A percentile compares a stretch with the other conserved stretches of the same genome.
phyloP scores from a whole-genome alignment of 1,140 invertebrate species.

The Andrena cerasifolii region DNA sequence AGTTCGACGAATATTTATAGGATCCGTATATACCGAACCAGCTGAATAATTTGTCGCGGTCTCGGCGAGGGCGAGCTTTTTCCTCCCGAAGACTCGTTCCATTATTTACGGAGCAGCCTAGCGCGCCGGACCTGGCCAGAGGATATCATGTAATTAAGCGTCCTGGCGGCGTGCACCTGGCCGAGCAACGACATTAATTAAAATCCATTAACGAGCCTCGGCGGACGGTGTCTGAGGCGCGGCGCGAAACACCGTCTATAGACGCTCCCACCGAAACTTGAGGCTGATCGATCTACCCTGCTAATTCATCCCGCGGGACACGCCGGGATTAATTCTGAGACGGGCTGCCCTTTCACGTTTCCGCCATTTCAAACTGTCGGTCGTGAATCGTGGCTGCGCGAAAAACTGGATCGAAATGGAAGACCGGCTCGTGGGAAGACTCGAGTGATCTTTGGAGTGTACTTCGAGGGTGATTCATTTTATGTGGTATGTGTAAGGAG shows the following conservation, averaged over 20 bases:
- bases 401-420: no score
- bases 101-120: slow-evolving; percentile 41
- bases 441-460: no score
- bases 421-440: no score
- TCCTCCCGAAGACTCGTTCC: slow-evolving; percentile 16
- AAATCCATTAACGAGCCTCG: slow-evolving; percentile 55
- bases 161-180: not conserved
- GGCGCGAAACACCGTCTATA: slow-evolving; percentile 5
- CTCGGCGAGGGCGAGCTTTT: not conserved
- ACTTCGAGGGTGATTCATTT: no score
- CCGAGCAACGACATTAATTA: slow-evolving; percentile 59
- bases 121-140: not conserved
- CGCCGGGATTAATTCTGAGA: slow-evolving; percentile 23
- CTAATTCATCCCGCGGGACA: slow-evolving; percentile 13
- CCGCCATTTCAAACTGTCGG: not conserved
- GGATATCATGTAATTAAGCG: slow-evolving; percentile 42
- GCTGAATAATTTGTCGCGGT: slow-evolving; percentile 45
- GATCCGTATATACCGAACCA: not conserved
- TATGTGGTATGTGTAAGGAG: no score
- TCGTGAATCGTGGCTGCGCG: no score
- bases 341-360: not conserved
- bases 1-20: slow-evolving; percentile 16
- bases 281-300: slow-evolving; percentile 14
- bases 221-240: slow-evolving; percentile 23
- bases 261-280: slow-evolving; percentile 36